Percentiles rank a stretch among this genome's conserved stretches.
Evolutionary conservation across 2,797 vertebrate species (phyloP).

Genomic region (Nothura maculosa): DNA sequence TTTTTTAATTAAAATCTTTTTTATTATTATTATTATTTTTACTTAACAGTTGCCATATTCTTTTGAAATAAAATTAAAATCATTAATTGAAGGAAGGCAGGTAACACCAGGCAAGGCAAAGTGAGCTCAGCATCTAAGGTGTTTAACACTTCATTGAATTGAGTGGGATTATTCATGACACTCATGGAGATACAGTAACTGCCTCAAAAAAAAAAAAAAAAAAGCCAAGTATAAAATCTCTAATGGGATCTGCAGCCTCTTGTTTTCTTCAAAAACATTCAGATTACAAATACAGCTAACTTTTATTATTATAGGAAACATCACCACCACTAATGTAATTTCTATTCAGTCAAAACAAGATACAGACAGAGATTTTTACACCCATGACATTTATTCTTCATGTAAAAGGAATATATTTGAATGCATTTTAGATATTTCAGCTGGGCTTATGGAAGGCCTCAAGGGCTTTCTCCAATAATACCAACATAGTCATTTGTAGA

Average conservation of each 20-base stretch:
- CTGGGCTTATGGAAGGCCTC: background rate
- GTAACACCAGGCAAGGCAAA: background rate
- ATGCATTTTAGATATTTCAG: background rate
- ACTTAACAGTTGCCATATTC: background rate
- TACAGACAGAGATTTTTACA: background rate
- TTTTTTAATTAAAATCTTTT: background rate
- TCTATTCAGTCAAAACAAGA: background rate
- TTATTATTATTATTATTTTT: no score
- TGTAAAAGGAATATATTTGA: background rate
- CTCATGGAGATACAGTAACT: background rate
- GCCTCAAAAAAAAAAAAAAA: background rate
- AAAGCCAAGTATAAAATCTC: constrained; percentile 2
- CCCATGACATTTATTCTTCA: background rate
- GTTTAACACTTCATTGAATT: constrained; percentile 10
- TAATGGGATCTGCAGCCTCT: background rate
- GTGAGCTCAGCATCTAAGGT: background rate
- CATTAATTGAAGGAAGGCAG: background rate
- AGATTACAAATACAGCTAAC: background rate
- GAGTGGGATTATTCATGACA: constrained; percentile 9
- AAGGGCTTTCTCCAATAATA: background rate
- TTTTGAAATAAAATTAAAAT: background rate
- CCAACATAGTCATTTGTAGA: background rate
- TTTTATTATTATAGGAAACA: background rate
- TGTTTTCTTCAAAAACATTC: background rate
- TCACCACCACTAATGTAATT: background rate